Base-by-base conservation (phyloP, 2,113 vertebrate genomes). In the Brevimyrus niger region DNA sequence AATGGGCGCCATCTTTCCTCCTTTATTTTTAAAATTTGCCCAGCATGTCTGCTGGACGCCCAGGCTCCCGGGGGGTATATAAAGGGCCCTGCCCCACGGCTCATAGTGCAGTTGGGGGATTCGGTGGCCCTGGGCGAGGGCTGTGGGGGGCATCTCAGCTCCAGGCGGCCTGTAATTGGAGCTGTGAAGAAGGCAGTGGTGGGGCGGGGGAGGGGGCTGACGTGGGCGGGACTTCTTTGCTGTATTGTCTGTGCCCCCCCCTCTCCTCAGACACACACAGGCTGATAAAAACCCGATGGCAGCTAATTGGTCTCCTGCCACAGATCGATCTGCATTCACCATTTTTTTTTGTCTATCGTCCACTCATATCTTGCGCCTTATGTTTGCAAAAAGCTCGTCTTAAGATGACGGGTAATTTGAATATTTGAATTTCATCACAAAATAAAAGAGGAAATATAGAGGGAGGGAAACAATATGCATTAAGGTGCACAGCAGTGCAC, bases 251-350 rank as follows among this genome's bases (percentile, higher is more conserved):
- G 89, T 46, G 44, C 90, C 89, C 85, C 89, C 89, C 85, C 90
- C 23, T 0, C 61, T 11, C 9, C n/a, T 4, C 61, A 69, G 61
- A 69, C 27, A 91, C 91, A 89, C 91, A 89, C 93, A 91, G 91
- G 91, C 94, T 93, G 94, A 93, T 94, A 93, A 95, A 95, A 93
- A 94, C 73, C 27, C 92, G 94, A 94, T 94, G 95, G 93, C 94
- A 95, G 92, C 94, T 96, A 96, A 96, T 96, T 96, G 95, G 96
- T 95, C 94, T 95, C 95, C 95, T 94, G 94, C 95, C 93, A 95
- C 93, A 94, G 94, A 94, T 95, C 95, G 94, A 94, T 94, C 94
- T 93, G 93, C 93, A 93, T 95, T 94, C 90, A 87, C 35, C 83
- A 76, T 93, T 94, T 92, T 94, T 92, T 93, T 50, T 50, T 11